Percentiles rank a stretch among this genome's conserved stretches.
Evolutionary conservation across 2,797 vertebrate genomes (phyloP).

Genomic region (Pelochelys cantorii): DNA sequence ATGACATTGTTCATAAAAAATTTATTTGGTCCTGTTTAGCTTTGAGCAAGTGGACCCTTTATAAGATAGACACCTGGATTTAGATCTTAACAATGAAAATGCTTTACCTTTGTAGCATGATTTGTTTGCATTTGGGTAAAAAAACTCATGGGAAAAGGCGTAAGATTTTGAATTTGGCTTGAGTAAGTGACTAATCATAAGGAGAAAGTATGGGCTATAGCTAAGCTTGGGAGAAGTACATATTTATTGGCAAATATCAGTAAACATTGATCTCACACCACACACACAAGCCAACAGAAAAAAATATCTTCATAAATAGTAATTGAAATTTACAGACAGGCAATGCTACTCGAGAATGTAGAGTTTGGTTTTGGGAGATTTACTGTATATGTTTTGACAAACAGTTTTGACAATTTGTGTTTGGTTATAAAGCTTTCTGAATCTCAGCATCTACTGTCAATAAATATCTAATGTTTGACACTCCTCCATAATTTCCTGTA

Average conservation of each 20-base stretch:
- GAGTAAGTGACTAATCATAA: not conserved
- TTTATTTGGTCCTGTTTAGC: slow-evolving; percentile 69
- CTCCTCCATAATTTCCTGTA: not conserved
- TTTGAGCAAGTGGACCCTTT: slow-evolving; percentile 68
- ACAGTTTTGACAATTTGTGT: not conserved
- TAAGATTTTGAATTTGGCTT: not conserved
- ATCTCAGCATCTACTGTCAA: not conserved
- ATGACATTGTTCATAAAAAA: slow-evolving; percentile 73
- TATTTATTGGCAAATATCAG: not conserved
- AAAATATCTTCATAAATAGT: not conserved
- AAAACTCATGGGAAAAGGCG: not conserved
- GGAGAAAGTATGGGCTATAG: not conserved
- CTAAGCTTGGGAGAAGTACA: not conserved
- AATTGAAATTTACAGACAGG: not conserved
- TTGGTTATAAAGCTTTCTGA: not conserved
- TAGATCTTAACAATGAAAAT: slow-evolving; percentile 50
- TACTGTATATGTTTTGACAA: not conserved
- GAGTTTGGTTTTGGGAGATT: not conserved
- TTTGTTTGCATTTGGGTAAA: not conserved
- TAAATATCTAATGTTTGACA: not conserved
- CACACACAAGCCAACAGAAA: not conserved
- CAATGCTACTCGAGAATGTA: not conserved
- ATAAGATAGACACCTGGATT: slow-evolving; percentile 60
- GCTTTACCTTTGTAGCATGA: slow-evolving; percentile 15
- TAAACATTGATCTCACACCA: not conserved